phyloP scores from a whole-genome alignment of 2,888 invertebrate genomes.

The Acronicta aceris region DNA sequence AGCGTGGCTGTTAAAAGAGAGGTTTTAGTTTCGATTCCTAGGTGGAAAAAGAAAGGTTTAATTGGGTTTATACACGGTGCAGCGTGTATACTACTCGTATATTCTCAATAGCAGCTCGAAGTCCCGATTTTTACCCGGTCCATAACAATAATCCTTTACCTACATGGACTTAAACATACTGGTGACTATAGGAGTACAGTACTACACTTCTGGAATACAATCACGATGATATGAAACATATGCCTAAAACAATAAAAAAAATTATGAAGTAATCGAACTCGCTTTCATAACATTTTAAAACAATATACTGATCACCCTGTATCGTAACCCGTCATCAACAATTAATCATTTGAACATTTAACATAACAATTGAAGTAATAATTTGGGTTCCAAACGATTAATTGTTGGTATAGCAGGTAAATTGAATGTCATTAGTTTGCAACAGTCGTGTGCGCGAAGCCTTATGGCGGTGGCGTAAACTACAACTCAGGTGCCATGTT shows the following conservation, averaged over 20 bases:
- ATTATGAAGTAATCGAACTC: neutral
- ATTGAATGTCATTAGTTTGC: conserved; percentile 44
- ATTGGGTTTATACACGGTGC: too few relatives aligned
- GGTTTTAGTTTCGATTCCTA: too few relatives aligned
- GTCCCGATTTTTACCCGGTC: too few relatives aligned
- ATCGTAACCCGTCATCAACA: conserved; percentile 9
- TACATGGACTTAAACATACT: too few relatives aligned
- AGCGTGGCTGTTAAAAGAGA: too few relatives aligned
- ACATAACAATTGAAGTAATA: conserved; percentile 35
- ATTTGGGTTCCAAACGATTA: conserved; percentile 40
- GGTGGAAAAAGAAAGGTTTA: too few relatives aligned
- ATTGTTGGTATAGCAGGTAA: conserved; percentile 35
- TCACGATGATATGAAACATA: too few relatives aligned
- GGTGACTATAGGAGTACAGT: too few relatives aligned
- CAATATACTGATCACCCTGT: conserved; percentile 16
- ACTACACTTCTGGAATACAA: too few relatives aligned
- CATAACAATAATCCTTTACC: too few relatives aligned
- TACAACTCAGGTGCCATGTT: conserved; percentile 39
- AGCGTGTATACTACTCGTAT: too few relatives aligned
- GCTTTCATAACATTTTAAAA: conserved; percentile 8
- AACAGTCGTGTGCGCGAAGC: conserved; percentile 40
- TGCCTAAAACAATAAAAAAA: neutral
- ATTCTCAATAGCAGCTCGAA: too few relatives aligned
- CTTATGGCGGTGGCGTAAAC: conserved; percentile 32
- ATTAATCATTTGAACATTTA: conserved; percentile 29